Evolutionary conservation across 2,113 vertebrate species (phyloP).

Genomic region (Tetraodon nigroviridis): DNA sequence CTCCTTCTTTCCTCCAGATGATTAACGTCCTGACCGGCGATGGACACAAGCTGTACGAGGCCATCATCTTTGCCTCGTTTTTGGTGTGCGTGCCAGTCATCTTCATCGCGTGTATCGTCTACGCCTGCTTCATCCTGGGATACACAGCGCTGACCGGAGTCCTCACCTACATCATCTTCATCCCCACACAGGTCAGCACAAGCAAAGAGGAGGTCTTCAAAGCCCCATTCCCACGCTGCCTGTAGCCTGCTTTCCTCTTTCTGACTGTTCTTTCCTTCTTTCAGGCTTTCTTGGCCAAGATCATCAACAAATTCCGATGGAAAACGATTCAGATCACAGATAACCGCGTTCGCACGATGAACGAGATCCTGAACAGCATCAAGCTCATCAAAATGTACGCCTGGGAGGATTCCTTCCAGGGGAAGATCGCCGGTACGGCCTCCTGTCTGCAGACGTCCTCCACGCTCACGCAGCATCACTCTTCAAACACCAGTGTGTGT

Average conservation of each 20-base stretch:
- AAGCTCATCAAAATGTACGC: slow-evolving; percentile 83
- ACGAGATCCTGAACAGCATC: slow-evolving; percentile 79
- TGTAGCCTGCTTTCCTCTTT: not conserved
- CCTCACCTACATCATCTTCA: slow-evolving; percentile 63
- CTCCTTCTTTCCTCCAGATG: slow-evolving; percentile 58
- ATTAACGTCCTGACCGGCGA: slow-evolving; percentile 78
- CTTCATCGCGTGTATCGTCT: slow-evolving; percentile 61
- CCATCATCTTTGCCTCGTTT: slow-evolving; percentile 70
- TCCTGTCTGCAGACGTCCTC: too few species aligned
- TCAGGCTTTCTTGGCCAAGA: slow-evolving; percentile 69
- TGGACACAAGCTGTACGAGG: slow-evolving; percentile 77
- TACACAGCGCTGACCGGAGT: slow-evolving; percentile 75
- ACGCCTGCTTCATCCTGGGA: slow-evolving; percentile 74
- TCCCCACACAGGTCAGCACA: slow-evolving; percentile 74
- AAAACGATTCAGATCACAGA: slow-evolving; percentile 68
- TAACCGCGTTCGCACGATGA: slow-evolving; percentile 76
- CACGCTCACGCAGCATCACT: too few species aligned
- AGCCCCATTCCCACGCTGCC: too few species aligned
- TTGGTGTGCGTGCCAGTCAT: slow-evolving; percentile 65
- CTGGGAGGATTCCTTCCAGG: slow-evolving; percentile 79
- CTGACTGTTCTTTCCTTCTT: slow-evolving; percentile 21
- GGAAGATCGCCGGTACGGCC: slow-evolving; percentile 64
- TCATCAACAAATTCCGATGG: slow-evolving; percentile 68
- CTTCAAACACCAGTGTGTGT: too few species aligned
- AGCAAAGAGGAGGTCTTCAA: not conserved